Evolutionary conservation across 92 coral and sea anemone genomes (phyloP).

Genomic region (Pocillopora grandis): DNA sequence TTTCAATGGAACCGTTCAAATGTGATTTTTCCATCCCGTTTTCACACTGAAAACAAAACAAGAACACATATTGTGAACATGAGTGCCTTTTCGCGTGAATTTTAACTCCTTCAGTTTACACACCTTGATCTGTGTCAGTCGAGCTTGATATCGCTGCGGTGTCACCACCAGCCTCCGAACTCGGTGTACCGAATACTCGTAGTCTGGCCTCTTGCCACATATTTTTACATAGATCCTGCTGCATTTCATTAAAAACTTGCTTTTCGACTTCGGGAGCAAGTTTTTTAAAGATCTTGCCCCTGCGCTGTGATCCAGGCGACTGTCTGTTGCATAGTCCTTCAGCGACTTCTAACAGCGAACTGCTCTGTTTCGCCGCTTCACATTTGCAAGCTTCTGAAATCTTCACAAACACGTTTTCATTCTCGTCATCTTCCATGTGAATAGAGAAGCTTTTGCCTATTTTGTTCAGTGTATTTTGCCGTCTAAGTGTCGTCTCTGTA

Average conservation of each 20-base stretch:
- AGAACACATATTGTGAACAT: too few relatives aligned
- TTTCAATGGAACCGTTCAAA: not conserved
- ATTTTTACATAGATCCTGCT: constrained; percentile 66
- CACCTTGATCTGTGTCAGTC: not conserved
- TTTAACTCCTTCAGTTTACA: not conserved
- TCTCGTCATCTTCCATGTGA: constrained; percentile 31
- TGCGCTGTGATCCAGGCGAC: constrained; percentile 63
- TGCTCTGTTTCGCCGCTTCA: constrained; percentile 74
- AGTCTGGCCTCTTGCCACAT: constrained; percentile 77
- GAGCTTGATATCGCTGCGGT: not conserved
- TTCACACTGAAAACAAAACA: not conserved
- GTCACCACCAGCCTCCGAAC: not conserved
- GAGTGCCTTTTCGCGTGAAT: not conserved
- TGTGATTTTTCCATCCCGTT: not conserved
- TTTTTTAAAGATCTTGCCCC: constrained; percentile 76
- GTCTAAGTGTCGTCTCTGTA: not conserved
- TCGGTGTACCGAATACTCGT: constrained; percentile 71
- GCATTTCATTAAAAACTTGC: constrained; percentile 73
- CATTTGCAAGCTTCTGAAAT: constrained; percentile 63
- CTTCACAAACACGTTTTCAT: constrained; percentile 41
- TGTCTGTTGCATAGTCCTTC: constrained; percentile 62
- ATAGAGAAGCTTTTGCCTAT: constrained; percentile 30
- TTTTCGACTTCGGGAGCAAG: constrained; percentile 80
- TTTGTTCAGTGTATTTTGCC: constrained; percentile 25
- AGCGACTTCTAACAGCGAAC: constrained; percentile 59